Evolutionary conservation across 2,888 invertebrate species (phyloP).

Genomic region (Neoascia interrupta): DNA sequence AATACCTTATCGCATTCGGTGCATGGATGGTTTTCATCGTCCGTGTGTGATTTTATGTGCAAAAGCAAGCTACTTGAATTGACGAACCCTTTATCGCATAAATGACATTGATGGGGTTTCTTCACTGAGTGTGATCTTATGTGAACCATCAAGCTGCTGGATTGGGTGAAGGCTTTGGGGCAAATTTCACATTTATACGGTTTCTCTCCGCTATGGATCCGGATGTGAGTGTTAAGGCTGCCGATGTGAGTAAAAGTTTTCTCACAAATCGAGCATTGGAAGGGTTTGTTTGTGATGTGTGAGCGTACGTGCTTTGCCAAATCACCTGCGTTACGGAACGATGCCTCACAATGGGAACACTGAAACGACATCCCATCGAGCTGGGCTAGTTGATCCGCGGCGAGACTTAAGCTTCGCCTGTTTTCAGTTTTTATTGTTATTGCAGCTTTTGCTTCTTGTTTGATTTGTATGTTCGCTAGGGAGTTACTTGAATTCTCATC

Average conservation of each 20-base stretch:
- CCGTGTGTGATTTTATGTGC: constrained; percentile 77
- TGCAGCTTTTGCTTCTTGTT: constrained; percentile 12
- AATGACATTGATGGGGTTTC: constrained; percentile 78
- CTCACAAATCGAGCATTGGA: constrained; percentile 79
- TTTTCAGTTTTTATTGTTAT: constrained; percentile 70
- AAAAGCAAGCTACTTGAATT: constrained; percentile 77
- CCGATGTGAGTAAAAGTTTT: constrained; percentile 80
- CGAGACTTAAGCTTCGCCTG: constrained; percentile 64
- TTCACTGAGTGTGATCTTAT: constrained; percentile 78
- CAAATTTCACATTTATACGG: constrained; percentile 79
- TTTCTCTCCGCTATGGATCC: constrained; percentile 79
- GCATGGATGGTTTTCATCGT: constrained; percentile 76
- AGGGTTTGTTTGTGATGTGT: constrained; percentile 79
- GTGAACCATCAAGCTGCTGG: constrained; percentile 79
- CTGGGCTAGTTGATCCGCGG: constrained; percentile 6
- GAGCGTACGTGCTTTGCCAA: constrained; percentile 80
- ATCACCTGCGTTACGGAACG: constrained; percentile 79
- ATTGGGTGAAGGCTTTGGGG: constrained; percentile 79
- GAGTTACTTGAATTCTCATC: constrained; percentile 52
- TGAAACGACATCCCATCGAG: constrained; percentile 73
- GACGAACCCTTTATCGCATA: constrained; percentile 79
- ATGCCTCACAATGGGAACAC: constrained; percentile 78
- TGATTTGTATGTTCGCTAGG: constrained; percentile 16
- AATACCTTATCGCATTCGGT: constrained; percentile 79
- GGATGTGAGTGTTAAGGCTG: constrained; percentile 79